These are phyloP conservation scores for Autographa pulchrina DNA, from an alignment of 2,888 invertebrate genomes.

Conservation along the genomic window DNA sequence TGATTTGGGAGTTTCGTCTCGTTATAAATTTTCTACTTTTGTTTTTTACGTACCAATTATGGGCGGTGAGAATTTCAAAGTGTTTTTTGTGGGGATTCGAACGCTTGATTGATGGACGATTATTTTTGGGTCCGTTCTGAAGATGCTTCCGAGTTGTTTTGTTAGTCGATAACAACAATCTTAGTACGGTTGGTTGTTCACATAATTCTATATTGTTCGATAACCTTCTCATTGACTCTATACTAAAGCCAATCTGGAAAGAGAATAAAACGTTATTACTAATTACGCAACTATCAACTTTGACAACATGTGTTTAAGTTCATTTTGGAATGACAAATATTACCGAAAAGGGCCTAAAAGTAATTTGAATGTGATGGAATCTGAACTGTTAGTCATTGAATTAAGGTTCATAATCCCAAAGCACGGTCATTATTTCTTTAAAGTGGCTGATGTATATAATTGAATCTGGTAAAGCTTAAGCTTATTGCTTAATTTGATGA, in stretches of 20 bases:
- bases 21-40: conserved; percentile 87
- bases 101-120: conserved; percentile 86
- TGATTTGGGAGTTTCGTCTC: conserved; percentile 86
- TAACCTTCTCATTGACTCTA: conserved; percentile 62
- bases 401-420: too few species aligned
- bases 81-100: conserved; percentile 76
- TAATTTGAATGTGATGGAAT: too few species aligned
- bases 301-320: too few species aligned
- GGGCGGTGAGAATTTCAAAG: conserved; percentile 80
- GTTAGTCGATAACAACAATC: conserved; percentile 71
- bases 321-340: too few species aligned
- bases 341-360: too few species aligned
- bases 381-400: too few species aligned
- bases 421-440: too few species aligned
- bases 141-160: conserved; percentile 84
- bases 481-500: conserved; percentile 46
- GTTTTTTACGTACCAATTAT: conserved; percentile 85
- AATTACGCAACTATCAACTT: too few species aligned
- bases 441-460: too few species aligned
- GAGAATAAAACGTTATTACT: too few species aligned
- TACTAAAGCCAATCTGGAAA: too few species aligned
- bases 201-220: conserved; percentile 68
- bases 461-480: conserved; percentile 56
- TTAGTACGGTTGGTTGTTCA: conserved; percentile 68
- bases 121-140: conserved; percentile 82